A percentile compares a stretch with the other conserved stretches of the same genome.
These are phyloP conservation scores for Diglossa cyanea DNA, from an alignment of 2,797 vertebrate species.

Conservation along the genomic window DNA sequence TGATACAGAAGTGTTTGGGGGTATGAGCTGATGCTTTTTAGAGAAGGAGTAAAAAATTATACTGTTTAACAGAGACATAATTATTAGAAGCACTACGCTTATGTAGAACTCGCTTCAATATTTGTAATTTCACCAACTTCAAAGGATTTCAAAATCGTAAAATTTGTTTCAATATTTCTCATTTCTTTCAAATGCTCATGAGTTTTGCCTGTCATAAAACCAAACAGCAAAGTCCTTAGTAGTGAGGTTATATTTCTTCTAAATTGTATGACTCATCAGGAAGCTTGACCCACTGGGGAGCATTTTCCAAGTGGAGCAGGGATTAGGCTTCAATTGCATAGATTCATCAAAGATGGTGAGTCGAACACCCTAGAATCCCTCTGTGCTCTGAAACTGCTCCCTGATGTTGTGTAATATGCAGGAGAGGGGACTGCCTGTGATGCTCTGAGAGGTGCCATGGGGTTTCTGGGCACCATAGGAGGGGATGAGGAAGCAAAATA, in stretches of 20 bases:
- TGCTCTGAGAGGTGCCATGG: neutral
- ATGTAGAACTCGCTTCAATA: neutral
- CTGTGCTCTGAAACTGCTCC: slow-evolving; percentile 33
- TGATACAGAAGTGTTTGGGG: neutral
- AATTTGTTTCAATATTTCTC: neutral
- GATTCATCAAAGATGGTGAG: slow-evolving; percentile 39
- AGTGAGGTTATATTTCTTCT: neutral
- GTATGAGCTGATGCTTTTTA: neutral
- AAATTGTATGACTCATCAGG: slow-evolving; percentile 3
- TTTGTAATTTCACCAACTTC: neutral
- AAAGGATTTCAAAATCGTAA: neutral
- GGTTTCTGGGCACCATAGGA: neutral
- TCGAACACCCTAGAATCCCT: slow-evolving; percentile 1
- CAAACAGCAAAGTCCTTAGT: neutral
- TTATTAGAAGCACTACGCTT: neutral
- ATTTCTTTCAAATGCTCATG: neutral
- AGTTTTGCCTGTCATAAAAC: neutral
- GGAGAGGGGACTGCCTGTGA: slow-evolving; percentile 9
- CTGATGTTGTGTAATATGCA: neutral
- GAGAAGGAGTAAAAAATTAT: neutral
- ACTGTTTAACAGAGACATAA: neutral
- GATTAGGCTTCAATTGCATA: slow-evolving; percentile 33
- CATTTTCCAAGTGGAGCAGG: slow-evolving; percentile 30
- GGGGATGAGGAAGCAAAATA: slow-evolving; percentile 23
- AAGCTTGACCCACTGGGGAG: slow-evolving; percentile 35